Percentiles rank a stretch among this genome's conserved stretches.
Evolutionary conservation across 2,113 vertebrate species (phyloP).

Genomic region (Rallus limicola): DNA sequence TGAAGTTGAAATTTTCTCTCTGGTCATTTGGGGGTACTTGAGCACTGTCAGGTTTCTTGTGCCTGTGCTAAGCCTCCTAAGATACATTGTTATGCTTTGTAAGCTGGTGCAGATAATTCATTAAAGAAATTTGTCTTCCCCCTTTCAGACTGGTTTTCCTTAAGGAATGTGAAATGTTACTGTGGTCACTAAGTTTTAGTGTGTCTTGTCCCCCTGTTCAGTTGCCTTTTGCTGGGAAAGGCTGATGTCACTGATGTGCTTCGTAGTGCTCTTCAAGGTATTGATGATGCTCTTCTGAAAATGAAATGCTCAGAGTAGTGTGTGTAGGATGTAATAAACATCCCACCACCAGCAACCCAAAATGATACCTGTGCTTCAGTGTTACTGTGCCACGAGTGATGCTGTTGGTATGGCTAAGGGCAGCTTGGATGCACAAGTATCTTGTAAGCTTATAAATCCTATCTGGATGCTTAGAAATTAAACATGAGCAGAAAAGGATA

Average conservation of each 20-base stretch:
- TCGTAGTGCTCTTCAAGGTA: rapidly evolving
- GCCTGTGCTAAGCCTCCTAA: not conserved
- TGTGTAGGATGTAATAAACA: not conserved
- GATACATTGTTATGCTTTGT: not conserved
- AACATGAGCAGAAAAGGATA: not conserved
- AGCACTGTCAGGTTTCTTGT: not conserved
- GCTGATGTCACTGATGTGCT: not conserved
- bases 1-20: conserved; percentile 64
- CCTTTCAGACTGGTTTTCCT: conserved; percentile 19
- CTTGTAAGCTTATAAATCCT: not conserved
- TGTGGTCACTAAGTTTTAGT: not conserved
- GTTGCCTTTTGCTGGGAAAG: not conserved
- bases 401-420: no score
- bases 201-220: not conserved
- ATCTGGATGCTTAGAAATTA: not conserved
- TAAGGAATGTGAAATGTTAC: not conserved
- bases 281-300: rapidly evolving
- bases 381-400: rapidly evolving
- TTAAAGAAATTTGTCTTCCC: conserved; percentile 44
- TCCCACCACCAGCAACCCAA: rapidly evolving
- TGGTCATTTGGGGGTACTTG: conserved; percentile 40
- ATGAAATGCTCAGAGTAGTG: rapidly evolving
- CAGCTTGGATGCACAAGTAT: not conserved
- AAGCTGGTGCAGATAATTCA: conserved; percentile 22
- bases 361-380: rapidly evolving